Base-by-base conservation (phyloP, 35 echinoderm and acorn worm species). In the Holothuria glaberrima region DNA sequence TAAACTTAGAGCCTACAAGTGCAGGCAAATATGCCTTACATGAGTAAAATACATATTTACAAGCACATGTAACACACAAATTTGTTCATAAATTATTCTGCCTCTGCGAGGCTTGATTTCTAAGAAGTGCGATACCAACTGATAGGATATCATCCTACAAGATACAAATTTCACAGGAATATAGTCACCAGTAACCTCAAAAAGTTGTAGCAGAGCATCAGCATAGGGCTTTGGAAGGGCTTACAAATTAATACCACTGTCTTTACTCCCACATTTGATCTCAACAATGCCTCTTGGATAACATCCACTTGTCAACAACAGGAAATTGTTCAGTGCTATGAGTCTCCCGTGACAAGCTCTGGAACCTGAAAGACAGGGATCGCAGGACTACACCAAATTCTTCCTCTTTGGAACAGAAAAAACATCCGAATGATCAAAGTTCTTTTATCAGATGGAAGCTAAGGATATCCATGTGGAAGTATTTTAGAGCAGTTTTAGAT, bases 391-490 rank as follows among this genome's bases (percentile, higher is more conserved):
- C 36, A 78, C 74, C 35, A 78, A 78, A 78, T 28, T 78, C 29
- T 78, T 78, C 38, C 74, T 78, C 74, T 78, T 78, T 78, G 19
- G 44, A 78, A 41, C n/a, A 78, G 38, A 78, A 48, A 78, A 78
- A 78, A 78, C 35, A 45, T 48, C 44, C 74, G 30, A 28, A 78
- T 48, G 44, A 48, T 48, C 50, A 41, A 6, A 20, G 9, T 12
- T 25, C 46, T 78, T 75, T 78, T 78, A 48, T 78, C 74, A 78
- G 44, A 52, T 78, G 74, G 74, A 78, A 78, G 74, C 50, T 9
- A 50, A 78, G 74, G 74, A 78, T 78, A 78, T 78, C 74, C 74
- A 78, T 36, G 44, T 78, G 74, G 74, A 78, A 78, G 74, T 78
- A 78, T 48, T 78, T 78, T 45, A 78, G 44, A 48, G 44, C 74